Percentiles rank a stretch among this genome's conserved stretches.
Evolutionary conservation across 1,140 invertebrate species (phyloP).

Genomic region (Campodea augens): DNA sequence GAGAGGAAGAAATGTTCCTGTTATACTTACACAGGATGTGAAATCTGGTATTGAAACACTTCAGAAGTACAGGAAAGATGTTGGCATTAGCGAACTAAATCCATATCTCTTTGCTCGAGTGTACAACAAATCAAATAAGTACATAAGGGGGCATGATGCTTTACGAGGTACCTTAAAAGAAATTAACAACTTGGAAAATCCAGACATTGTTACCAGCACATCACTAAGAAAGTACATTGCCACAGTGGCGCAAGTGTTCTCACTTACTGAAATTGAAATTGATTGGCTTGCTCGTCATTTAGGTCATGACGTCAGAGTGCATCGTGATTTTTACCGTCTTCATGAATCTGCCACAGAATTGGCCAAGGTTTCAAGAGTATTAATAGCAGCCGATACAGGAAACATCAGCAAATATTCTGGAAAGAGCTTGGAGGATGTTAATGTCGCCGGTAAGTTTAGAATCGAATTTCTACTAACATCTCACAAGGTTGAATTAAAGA

Average conservation of each 20-base stretch:
- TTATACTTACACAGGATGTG: neutral
- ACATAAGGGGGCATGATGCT: neutral
- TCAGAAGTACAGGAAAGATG: neutral
- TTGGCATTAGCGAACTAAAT: neutral
- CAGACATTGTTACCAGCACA: neutral
- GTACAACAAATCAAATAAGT: neutral
- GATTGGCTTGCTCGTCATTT: neutral
- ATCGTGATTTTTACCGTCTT: neutral
- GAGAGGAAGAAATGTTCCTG: neutral
- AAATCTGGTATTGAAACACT: neutral
- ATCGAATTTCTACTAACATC: no score
- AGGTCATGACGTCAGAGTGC: neutral
- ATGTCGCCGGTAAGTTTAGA: no score
- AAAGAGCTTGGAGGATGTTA: no score
- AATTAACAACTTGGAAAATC: neutral
- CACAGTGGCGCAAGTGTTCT: neutral
- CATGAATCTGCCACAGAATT: neutral
- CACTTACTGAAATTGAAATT: neutral
- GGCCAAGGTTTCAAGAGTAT: neutral
- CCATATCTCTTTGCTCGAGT: neutral
- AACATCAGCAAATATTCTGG: no score
- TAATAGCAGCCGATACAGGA: neutral
- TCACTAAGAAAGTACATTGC: neutral
- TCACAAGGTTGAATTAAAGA: no score
- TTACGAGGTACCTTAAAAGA: neutral